Conservation (phyloP, 1,140 invertebrate genomes). For the Chionoecetes opilio region DNA sequence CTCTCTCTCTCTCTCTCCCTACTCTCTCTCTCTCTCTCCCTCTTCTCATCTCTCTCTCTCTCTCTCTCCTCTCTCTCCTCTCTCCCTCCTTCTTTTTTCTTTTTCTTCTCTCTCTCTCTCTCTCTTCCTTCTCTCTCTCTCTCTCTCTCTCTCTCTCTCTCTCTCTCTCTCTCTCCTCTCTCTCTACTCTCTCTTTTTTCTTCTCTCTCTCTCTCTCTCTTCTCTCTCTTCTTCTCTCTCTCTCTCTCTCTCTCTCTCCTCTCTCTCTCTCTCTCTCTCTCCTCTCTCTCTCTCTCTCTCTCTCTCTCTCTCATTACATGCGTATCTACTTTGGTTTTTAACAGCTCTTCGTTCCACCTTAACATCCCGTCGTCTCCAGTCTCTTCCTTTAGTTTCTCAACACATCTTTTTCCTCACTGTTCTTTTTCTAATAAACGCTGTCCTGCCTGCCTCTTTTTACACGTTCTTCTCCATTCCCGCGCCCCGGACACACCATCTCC, state of each 20-base stretch:
- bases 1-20: no score
- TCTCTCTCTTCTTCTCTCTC: neutral
- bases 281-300: slow-evolving; percentile 33
- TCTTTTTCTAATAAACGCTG: neutral
- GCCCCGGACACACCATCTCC: neutral
- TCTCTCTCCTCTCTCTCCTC: neutral
- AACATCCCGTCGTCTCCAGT: no score
- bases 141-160: no score
- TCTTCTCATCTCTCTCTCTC: neutral
- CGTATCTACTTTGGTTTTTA: no score
- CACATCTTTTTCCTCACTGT: neutral
- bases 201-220: neutral
- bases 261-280: neutral
- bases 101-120: neutral
- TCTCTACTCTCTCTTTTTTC: neutral
- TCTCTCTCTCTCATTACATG: neutral
- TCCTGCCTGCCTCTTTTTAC: neutral
- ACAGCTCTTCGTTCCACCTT: no score
- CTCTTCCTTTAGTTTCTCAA: neutral
- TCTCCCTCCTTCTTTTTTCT: neutral
- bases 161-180: neutral
- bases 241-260: no score
- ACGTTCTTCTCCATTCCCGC: neutral
- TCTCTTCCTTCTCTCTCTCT: neutral
- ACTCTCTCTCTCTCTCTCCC: neutral